phyloP scores from a whole-genome alignment of 2,888 invertebrate species.

The Drosophila robusta region DNA sequence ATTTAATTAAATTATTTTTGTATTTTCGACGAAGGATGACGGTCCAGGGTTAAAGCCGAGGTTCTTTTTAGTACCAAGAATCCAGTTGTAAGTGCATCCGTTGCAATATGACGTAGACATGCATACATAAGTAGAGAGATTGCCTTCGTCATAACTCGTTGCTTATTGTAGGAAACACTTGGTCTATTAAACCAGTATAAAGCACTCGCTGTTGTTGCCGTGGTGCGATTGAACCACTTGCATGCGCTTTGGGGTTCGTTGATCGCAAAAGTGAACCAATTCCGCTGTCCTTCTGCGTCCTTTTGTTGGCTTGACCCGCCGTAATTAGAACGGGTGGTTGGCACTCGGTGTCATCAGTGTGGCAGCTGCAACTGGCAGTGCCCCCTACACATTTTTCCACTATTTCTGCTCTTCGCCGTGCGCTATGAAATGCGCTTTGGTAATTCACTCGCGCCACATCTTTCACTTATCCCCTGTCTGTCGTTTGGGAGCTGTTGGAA shows the following conservation, averaged over 20 bases:
- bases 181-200: no score
- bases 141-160: no score
- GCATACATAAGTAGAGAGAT: no score
- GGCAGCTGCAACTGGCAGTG: background rate
- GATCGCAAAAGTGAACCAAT: conserved; percentile 47
- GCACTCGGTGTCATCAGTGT: conserved; percentile 26
- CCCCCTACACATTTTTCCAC: no score
- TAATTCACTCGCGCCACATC: conserved; percentile 23
- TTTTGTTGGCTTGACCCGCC: conserved; percentile 28
- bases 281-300: conserved; percentile 12
- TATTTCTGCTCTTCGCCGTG: background rate
- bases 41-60: no score
- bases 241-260: conserved; percentile 20
- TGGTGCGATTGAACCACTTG: conserved; percentile 6
- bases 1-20: no score
- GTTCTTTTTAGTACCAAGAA: no score
- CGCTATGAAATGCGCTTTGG: conserved; percentile 9
- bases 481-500: conserved; percentile 22
- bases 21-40: no score
- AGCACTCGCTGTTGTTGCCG: no score
- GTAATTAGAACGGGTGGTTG: conserved; percentile 45
- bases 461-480: background rate
- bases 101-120: no score
- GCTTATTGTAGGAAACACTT: no score
- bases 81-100: background rate